Percentiles rank a stretch among this genome's conserved stretches.
These are phyloP conservation scores for Pterostichus madidus DNA, from an alignment of 2,888 invertebrate genomes.

Conservation along the genomic window DNA sequence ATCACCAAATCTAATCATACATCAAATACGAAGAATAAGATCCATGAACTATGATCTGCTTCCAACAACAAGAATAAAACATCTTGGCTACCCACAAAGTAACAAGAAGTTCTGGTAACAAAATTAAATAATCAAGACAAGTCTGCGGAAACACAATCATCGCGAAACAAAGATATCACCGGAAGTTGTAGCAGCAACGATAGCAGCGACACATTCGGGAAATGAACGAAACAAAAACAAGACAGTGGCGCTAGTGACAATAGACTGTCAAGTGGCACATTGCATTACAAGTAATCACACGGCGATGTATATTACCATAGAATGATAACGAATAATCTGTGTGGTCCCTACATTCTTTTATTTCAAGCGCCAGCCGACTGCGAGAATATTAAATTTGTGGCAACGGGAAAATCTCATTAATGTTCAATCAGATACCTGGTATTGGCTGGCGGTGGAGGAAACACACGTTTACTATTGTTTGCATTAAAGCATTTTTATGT, in stretches of 20 bases:
- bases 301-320: conserved; percentile 3
- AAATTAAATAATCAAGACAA: too few relatives aligned
- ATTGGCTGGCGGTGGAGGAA: not conserved
- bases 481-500: conserved; percentile 30
- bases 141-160: too few relatives aligned
- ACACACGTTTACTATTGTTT: not conserved
- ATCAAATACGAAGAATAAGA: too few relatives aligned
- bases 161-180: not conserved
- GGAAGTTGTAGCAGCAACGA: not conserved
- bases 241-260: not conserved
- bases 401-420: conserved; percentile 55
- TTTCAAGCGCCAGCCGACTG: not conserved
- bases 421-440: conserved; percentile 40
- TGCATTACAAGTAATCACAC: not conserved
- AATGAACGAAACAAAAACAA: conserved; percentile 3
- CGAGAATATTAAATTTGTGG: conserved; percentile 31
- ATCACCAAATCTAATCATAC: too few relatives aligned
- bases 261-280: not conserved
- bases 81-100: too few relatives aligned
- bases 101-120: too few relatives aligned
- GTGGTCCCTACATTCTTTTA: conserved; percentile 9
- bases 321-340: conserved; percentile 7
- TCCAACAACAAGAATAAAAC: too few relatives aligned
- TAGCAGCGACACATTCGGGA: not conserved
- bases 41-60: too few relatives aligned